Percentiles rank a stretch among this genome's conserved stretches.
These are phyloP conservation scores for Botia almorhae DNA, from an alignment of 2,797 vertebrate species.

Conservation along the genomic window DNA sequence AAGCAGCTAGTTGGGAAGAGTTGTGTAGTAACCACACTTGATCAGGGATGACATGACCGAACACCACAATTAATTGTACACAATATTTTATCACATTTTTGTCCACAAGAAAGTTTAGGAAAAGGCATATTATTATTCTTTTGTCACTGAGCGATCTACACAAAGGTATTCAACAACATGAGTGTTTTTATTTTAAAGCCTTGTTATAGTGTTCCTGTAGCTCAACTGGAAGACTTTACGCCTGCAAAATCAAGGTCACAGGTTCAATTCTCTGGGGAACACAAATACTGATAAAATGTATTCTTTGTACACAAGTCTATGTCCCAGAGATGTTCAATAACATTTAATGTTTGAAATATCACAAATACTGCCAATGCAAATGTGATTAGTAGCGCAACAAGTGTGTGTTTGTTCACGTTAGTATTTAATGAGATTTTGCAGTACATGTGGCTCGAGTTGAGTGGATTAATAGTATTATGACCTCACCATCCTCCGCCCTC, in stretches of 20 bases:
- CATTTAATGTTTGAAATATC: not conserved
- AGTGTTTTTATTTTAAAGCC: not conserved
- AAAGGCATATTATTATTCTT: not conserved
- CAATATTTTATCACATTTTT: not conserved
- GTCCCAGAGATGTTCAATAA: conserved; percentile 2
- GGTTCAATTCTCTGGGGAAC: not conserved
- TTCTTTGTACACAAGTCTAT: no score
- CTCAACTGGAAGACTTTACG: not conserved
- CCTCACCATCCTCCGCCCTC: conserved; percentile 26
- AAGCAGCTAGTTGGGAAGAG: conserved; percentile 12
- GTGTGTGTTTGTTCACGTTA: conserved; percentile 36
- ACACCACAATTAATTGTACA: no score
- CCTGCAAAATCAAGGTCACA: not conserved
- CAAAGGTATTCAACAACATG: not conserved
- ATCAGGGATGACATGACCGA: conserved; percentile 8
- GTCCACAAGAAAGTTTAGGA: not conserved
- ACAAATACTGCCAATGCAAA: not conserved
- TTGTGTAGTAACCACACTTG: conserved; percentile 26
- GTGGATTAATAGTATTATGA: conserved; percentile 58
- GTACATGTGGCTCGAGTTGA: conserved; percentile 45
- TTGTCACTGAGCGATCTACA: not conserved
- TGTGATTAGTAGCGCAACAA: conserved; percentile 30
- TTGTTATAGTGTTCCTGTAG: not conserved
- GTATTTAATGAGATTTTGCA: conserved; percentile 53
- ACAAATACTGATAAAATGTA: not conserved